These are phyloP conservation scores for Helarctos malayanus DNA, from an alignment of 2,797 vertebrate genomes.

Conservation along the genomic window DNA sequence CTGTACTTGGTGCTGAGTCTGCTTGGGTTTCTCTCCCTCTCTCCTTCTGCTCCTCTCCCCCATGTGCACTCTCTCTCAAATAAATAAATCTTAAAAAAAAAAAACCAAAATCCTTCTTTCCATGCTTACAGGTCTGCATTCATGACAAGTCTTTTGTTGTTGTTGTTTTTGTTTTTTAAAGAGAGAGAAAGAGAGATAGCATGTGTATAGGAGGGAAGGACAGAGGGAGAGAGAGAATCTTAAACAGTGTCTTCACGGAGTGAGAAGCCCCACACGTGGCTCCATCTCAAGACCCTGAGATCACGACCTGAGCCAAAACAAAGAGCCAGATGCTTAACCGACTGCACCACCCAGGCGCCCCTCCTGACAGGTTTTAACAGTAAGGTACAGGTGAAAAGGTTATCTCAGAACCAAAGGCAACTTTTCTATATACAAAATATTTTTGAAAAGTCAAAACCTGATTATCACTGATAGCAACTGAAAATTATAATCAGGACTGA, in stretches of 20 bases:
- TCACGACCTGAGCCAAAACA: neutral
- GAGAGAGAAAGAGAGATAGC: neutral
- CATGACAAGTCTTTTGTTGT: neutral
- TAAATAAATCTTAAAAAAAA: neutral
- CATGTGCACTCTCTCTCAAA: neutral
- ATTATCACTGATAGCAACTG: neutral
- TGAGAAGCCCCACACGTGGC: neutral
- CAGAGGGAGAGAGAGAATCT: neutral
- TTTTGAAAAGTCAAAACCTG: conserved; percentile 29
- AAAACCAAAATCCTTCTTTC: neutral
- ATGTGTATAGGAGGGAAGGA: neutral
- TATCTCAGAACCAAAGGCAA: conserved; percentile 47
- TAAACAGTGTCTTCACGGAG: neutral
- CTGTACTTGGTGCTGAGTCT: neutral
- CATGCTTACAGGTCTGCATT: neutral
- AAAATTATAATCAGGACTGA: conserved; percentile 2
- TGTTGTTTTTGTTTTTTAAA: neutral
- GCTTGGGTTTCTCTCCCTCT: neutral
- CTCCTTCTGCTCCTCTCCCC: neutral
- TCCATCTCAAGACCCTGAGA: neutral
- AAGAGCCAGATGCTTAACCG: neutral
- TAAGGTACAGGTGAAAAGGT: neutral
- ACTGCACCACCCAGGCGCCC: neutral
- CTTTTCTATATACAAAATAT: neutral
- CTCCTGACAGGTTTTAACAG: neutral